Evolutionary conservation across 2,888 invertebrate genomes (phyloP).

Genomic region (Caenorhabditis sp.): DNA sequence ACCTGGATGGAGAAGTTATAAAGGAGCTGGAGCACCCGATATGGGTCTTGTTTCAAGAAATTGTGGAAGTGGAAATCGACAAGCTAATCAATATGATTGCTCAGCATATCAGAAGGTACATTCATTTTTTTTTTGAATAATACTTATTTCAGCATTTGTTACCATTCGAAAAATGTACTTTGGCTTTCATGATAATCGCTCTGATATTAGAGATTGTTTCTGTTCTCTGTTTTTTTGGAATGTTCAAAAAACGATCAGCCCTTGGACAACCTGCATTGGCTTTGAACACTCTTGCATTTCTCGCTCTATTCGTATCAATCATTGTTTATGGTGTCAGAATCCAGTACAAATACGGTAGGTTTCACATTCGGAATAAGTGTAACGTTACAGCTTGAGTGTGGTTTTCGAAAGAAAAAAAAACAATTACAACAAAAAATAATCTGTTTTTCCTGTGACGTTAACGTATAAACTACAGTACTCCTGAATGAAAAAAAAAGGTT

Average conservation of each 20-base stretch:
- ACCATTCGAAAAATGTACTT: constrained; percentile 47
- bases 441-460: background rate
- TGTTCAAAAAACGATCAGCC: constrained; percentile 28
- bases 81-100: constrained; percentile 52
- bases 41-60: constrained; percentile 57
- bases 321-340: constrained; percentile 50
- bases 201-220: constrained; percentile 38
- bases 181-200: constrained; percentile 56
- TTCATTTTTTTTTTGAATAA: background rate
- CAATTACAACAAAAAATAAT: background rate
- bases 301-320: constrained; percentile 43
- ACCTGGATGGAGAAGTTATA: constrained; percentile 62
- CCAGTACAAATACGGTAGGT: constrained; percentile 41
- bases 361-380: background rate
- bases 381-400: background rate
- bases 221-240: constrained; percentile 32
- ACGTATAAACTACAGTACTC: no score
- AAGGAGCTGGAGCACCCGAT: constrained; percentile 50
- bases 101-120: constrained; percentile 47
- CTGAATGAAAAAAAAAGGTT: no score
- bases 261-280: constrained; percentile 40
- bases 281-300: constrained; percentile 34
- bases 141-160: constrained; percentile 22
- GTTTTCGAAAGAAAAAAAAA: background rate
- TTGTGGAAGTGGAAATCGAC: constrained; percentile 51